A percentile compares a stretch with the other conserved stretches of the same genome.
Conservation (phyloP, 2,797 vertebrate species). For the Mus spretus region DNA sequence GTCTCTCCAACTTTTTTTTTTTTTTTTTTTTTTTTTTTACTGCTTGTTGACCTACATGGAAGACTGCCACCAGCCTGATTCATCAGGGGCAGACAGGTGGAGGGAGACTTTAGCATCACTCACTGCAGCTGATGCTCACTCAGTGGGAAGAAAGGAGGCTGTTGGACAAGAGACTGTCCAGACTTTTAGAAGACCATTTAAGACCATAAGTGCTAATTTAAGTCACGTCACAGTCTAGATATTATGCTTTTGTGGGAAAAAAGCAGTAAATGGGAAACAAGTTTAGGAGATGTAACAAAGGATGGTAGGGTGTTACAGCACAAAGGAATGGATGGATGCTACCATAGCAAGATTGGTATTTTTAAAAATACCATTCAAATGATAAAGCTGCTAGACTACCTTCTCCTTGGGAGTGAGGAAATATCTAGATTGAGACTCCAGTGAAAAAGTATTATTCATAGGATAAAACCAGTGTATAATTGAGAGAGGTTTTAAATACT, state of each 20-base stretch:
- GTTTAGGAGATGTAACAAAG: not conserved
- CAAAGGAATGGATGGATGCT: not conserved
- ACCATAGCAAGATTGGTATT: not conserved
- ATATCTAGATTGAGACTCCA: not conserved
- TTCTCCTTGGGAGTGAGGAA: not conserved
- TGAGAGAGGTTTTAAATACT: not conserved
- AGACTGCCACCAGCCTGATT: not conserved
- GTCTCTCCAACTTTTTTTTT: not conserved
- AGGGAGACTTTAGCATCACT: not conserved
- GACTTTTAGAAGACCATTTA: not conserved
- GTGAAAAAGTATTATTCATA: not conserved
- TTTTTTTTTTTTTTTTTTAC: not conserved
- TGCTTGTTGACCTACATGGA: no score
- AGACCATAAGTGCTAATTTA: not conserved
- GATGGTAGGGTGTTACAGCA: not conserved
- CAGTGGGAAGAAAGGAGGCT: not conserved
- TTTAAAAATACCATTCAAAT: not conserved
- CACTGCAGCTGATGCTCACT: not conserved
- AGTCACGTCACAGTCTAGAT: not conserved
- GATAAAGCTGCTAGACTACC: not conserved
- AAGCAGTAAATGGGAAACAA: not conserved
- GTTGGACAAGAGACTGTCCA: not conserved
- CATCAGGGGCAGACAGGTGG: not conserved
- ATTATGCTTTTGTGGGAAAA: not conserved
- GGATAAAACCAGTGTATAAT: not conserved